Evolutionary conservation across 1,140 invertebrate genomes (phyloP).

Genomic region (Lordiphosa stackelbergi): DNA sequence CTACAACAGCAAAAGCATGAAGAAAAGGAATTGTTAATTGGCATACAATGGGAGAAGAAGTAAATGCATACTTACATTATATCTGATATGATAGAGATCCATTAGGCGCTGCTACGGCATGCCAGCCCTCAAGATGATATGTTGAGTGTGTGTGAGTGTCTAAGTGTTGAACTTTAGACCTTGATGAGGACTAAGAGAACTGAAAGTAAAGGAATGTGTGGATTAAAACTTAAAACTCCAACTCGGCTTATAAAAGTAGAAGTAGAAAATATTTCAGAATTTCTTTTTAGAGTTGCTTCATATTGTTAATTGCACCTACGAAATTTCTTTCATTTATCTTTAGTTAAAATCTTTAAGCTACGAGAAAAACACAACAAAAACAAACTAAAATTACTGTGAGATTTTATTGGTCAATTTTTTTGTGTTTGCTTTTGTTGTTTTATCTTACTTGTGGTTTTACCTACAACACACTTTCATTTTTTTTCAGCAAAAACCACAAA

Average conservation of each 20-base stretch:
- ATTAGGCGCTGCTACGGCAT: constrained; percentile 59
- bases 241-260: too few relatives aligned
- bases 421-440: constrained; percentile 20
- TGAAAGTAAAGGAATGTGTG: constrained; percentile 7
- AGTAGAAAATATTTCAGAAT: too few relatives aligned
- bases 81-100: constrained; percentile 75
- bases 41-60: constrained; percentile 17
- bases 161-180: constrained; percentile 40
- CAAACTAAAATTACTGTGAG: constrained; percentile 40
- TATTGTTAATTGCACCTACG: too few relatives aligned
- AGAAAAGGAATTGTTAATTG: constrained; percentile 21
- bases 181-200: constrained; percentile 18
- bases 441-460: constrained; percentile 26
- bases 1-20: constrained; percentile 11
- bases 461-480: constrained; percentile 65
- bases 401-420: constrained; percentile 62
- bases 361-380: not conserved
- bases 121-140: constrained; percentile 24
- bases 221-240: too few relatives aligned
- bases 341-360: constrained; percentile 20
- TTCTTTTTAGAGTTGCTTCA: too few relatives aligned
- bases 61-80: constrained; percentile 57
- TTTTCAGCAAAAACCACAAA: constrained; percentile 46
- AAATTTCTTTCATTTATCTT: too few relatives aligned
- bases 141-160: constrained; percentile 34